phyloP scores from a whole-genome alignment of 1,140 invertebrate genomes.

The Zaprionus vittiger region DNA sequence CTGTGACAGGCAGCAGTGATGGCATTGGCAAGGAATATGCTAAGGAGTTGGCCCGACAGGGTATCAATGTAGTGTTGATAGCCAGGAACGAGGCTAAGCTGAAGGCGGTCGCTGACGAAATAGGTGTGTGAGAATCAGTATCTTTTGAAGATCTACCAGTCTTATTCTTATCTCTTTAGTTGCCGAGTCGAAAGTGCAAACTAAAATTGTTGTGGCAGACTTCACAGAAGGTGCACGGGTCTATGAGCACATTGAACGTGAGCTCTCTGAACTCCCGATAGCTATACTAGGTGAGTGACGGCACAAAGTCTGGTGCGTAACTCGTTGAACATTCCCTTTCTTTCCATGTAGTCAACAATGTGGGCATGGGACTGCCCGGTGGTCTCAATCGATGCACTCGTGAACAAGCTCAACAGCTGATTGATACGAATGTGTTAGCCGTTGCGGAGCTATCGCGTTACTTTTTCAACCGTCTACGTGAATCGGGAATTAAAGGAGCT shows the following conservation, averaged over 20 bases:
- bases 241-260: conserved; percentile 88
- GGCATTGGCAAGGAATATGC: conserved; percentile 97
- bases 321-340: neutral
- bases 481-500: conserved; percentile 90
- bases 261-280: conserved; percentile 89
- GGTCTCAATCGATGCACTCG: conserved; percentile 90
- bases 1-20: conserved; percentile 97
- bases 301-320: neutral
- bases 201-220: conserved; percentile 91
- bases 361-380: conserved; percentile 92
- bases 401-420: conserved; percentile 91
- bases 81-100: conserved; percentile 92
- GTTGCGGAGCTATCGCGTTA: conserved; percentile 93
- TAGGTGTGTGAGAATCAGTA: conserved; percentile 85
- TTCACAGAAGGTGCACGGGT: conserved; percentile 90
- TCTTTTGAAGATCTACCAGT: neutral
- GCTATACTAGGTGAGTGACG: conserved; percentile 90
- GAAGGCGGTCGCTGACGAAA: conserved; percentile 89
- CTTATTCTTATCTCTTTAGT: conserved; percentile 18
- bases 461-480: conserved; percentile 91
- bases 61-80: conserved; percentile 93
- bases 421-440: conserved; percentile 94
- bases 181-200: conserved; percentile 87
- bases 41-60: conserved; percentile 90
- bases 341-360: conserved; percentile 93